These are phyloP conservation scores for Tringa solitaria DNA, from an alignment of 2,113 vertebrate genomes.

Conservation along the genomic window DNA sequence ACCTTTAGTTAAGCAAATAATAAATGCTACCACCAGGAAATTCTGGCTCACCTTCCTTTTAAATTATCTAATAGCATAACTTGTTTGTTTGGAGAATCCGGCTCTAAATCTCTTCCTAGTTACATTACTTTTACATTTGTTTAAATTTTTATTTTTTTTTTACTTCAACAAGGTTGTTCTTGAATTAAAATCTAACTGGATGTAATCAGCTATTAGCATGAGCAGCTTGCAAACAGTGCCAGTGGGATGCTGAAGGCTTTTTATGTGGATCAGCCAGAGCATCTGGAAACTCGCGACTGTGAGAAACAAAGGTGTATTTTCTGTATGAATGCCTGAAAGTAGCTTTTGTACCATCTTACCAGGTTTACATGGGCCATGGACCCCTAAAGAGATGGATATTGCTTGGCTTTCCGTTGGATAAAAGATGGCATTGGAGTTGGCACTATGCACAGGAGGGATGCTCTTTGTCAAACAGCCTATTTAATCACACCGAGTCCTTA, in stretches of 20 bases:
- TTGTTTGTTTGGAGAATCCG: not conserved
- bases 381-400: not conserved
- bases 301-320: not conserved
- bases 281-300: not conserved
- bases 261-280: not conserved
- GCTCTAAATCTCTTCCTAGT: not conserved
- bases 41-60: not conserved
- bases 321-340: not conserved
- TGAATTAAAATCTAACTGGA: constrained; percentile 4
- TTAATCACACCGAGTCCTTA: not conserved
- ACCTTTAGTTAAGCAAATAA: constrained; percentile 46
- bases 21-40: not conserved
- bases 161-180: not conserved
- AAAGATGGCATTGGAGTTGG: not conserved
- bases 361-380: not conserved
- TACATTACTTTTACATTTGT: not conserved
- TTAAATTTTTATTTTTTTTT: not conserved
- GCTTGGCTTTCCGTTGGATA: not conserved
- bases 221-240: constrained; percentile 6
- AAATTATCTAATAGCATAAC: not conserved
- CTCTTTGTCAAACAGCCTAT: not conserved
- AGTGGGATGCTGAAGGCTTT: not conserved
- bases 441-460: not conserved
- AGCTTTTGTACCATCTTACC: not conserved
- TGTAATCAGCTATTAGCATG: not conserved